Evolutionary conservation across 92 coral and sea anemone species (phyloP).

Genomic region (Zoanthus sansibaricus): DNA sequence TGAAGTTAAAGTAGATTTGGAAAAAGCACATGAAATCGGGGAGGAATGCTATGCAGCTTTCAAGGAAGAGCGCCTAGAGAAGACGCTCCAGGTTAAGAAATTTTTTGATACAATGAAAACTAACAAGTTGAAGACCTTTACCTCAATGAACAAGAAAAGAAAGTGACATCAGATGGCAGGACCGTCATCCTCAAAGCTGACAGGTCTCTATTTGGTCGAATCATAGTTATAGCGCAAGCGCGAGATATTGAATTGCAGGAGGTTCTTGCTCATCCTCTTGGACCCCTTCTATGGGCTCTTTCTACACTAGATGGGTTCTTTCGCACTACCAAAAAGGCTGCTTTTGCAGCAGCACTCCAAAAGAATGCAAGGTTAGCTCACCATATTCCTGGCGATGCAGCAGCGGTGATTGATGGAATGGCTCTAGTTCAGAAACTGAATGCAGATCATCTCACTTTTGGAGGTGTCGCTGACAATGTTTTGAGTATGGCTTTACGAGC

Average conservation of each 20-base stretch:
- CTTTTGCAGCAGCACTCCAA: background rate
- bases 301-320: conserved; percentile 57
- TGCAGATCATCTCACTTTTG: conserved; percentile 26
- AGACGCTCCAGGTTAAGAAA: conserved; percentile 41
- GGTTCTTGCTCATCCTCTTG: conserved; percentile 48
- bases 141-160: conserved; percentile 45
- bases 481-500: conserved; percentile 25
- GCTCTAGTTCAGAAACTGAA: background rate
- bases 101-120: conserved; percentile 51
- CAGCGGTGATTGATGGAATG: conserved; percentile 1
- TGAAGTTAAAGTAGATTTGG: background rate
- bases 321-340: conserved; percentile 22
- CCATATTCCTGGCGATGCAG: conserved; percentile 30
- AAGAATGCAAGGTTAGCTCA: conserved; percentile 43
- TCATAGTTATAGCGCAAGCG: conserved; percentile 50
- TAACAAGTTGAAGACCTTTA: conserved; percentile 57
- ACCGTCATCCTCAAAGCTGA: conserved; percentile 55
- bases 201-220: conserved; percentile 52
- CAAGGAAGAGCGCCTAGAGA: conserved; percentile 52
- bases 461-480: conserved; percentile 56
- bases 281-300: conserved; percentile 58
- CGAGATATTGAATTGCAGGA: conserved; percentile 53
- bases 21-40: conserved; percentile 10
- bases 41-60: conserved; percentile 11
- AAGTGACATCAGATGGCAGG: conserved; percentile 11